Conservation (phyloP, 92 coral and sea anemone species). For the Porites rus region DNA sequence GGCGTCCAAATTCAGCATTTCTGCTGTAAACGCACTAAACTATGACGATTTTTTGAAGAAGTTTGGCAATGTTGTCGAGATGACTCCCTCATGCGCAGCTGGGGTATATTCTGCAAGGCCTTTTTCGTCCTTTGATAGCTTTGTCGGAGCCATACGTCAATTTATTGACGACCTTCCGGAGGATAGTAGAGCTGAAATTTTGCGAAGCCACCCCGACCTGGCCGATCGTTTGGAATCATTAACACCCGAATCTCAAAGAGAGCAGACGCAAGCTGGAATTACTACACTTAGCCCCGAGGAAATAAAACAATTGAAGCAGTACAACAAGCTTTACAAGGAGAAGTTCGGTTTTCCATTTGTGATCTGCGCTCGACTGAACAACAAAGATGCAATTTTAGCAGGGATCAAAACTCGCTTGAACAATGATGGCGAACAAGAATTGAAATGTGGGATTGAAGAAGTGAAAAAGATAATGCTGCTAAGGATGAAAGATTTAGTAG, state of each 20-base stretch:
- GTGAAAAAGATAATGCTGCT: slow-evolving; percentile 83
- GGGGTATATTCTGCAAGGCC: slow-evolving; percentile 67
- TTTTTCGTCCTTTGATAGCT: slow-evolving; percentile 61
- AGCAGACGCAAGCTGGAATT: slow-evolving; percentile 80
- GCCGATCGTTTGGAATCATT: slow-evolving; percentile 72
- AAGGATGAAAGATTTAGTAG: slow-evolving; percentile 75
- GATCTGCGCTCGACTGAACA: slow-evolving; percentile 80
- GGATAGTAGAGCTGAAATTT: slow-evolving; percentile 66
- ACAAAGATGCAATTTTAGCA: slow-evolving; percentile 64
- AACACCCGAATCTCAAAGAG: slow-evolving; percentile 77
- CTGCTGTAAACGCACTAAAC: slow-evolving; percentile 52
- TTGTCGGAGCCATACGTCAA: slow-evolving; percentile 51
- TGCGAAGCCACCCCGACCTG: slow-evolving; percentile 77
- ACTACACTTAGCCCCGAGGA: slow-evolving; percentile 57
- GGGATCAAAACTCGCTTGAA: slow-evolving; percentile 64
- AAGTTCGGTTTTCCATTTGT: slow-evolving; percentile 89
- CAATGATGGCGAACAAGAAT: slow-evolving; percentile 63
- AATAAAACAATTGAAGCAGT: slow-evolving; percentile 51
- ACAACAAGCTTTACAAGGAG: slow-evolving; percentile 60
- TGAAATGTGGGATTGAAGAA: slow-evolving; percentile 72
- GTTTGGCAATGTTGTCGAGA: slow-evolving; percentile 79
- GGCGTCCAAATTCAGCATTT: slow-evolving; percentile 67
- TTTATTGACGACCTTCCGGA: slow-evolving; percentile 75
- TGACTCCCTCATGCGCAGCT: slow-evolving; percentile 72
- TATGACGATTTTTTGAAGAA: slow-evolving; percentile 60